Evolutionary conservation across 2,797 vertebrate species (phyloP).

Genomic region (Glossophaga mutica): DNA sequence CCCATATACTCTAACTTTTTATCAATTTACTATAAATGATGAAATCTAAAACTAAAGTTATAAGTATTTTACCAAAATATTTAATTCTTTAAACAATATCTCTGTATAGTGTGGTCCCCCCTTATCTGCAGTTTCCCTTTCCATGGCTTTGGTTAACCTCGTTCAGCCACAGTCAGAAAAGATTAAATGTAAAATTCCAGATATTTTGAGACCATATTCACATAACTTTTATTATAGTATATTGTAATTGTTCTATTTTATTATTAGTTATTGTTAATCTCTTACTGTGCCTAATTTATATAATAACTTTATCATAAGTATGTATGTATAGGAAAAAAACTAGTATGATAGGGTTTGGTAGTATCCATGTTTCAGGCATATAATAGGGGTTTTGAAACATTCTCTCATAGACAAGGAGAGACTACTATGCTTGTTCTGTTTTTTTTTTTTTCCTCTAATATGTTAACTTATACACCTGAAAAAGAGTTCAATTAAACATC

Average conservation of each 20-base stretch:
- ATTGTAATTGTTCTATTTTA: not conserved
- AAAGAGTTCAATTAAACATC: not conserved
- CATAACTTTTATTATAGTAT: not conserved
- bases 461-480: not conserved
- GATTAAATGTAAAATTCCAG: not conserved
- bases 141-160: not conserved
- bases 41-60: not conserved
- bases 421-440: not conserved
- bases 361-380: not conserved
- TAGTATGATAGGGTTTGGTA: not conserved
- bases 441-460: not conserved
- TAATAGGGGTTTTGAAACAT: not conserved
- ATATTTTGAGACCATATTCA: not conserved
- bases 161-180: not conserved
- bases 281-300: not conserved
- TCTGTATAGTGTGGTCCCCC: not conserved
- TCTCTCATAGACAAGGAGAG: not conserved
- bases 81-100: constrained; percentile 9
- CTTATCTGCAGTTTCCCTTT: not conserved
- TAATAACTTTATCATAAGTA: not conserved
- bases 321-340: not conserved
- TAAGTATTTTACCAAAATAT: not conserved
- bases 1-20: not conserved
- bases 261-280: not conserved
- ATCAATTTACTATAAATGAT: not conserved